Base-by-base conservation (phyloP, 2,888 invertebrate species). In the Autographa gamma region DNA sequence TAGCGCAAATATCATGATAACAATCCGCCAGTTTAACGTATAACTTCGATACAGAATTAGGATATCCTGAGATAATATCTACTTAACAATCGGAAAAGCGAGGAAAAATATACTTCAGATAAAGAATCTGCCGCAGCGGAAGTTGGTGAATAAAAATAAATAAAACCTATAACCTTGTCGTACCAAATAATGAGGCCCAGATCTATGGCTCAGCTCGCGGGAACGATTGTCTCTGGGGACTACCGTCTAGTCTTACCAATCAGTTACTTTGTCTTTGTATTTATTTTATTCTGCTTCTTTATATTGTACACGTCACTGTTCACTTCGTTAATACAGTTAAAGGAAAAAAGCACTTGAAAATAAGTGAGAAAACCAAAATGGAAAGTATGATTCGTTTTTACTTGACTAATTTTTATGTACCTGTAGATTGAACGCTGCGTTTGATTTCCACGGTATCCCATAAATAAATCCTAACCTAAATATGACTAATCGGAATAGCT, bases 191-290 rank as follows among this genome's bases (percentile, higher is more conserved):
- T 56, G 19, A 56, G 54, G 13, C 13, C 19, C 54, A 56, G 54
- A 56, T 48, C 48, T 43, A 43, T 43, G 19, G 13, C 54, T 56
- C 11, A 56, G 54, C 19, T 25, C 19, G 25, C 25, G 25, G 25
- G 9, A 56, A 4, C 7, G 14, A 58, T 41, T 43, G 9, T 34
- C 59, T 59, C 63, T 18, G 5, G 77, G 58, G 66, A 67, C 43
- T 52, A 34, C 34, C 34, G 18, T 56, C 13, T 31, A 65, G 62
- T 64, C 60, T 60, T 31, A 52, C 25, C 63, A 32, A 73, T 67
- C 34, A 69, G 62, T 56, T 77, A 59, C 62, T 38, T 1, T 25
- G 25, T 16, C 41, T 41, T 41, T 16, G 43, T 62, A 71, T 71
- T 67, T 59, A 64, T 65, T 43, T 62, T 11, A 11, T 18, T 52